phyloP scores from a whole-genome alignment of 2,888 invertebrate species.

The Dolichomitus sp. region DNA sequence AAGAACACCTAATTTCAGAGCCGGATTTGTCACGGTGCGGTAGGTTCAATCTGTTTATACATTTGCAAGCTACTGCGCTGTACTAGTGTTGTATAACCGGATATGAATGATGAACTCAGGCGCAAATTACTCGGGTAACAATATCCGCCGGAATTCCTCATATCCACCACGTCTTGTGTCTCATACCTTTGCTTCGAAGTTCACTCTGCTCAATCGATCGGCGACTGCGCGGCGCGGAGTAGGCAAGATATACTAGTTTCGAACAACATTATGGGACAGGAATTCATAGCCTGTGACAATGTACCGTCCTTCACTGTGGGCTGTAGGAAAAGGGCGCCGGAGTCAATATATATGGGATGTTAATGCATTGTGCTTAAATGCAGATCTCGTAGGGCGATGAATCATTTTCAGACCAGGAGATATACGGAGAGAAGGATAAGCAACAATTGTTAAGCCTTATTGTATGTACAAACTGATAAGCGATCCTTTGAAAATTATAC shows the following conservation, averaged over 20 bases:
- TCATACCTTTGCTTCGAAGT: slow-evolving; percentile 8
- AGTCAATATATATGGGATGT: background rate
- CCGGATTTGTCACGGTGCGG: background rate
- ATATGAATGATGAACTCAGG: slow-evolving; percentile 58
- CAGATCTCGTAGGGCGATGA: background rate
- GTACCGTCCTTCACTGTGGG: background rate
- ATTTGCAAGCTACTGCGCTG: background rate
- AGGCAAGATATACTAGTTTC: slow-evolving; percentile 2
- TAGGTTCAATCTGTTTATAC: too few relatives aligned
- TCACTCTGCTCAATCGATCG: slow-evolving; percentile 39
- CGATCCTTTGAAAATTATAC: too few relatives aligned
- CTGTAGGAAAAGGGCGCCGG: background rate
- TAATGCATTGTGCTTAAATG: background rate
- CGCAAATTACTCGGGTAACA: slow-evolving; percentile 61
- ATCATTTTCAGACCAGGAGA: background rate
- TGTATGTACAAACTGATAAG: too few relatives aligned
- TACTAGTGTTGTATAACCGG: slow-evolving; percentile 15
- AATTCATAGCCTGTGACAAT: background rate
- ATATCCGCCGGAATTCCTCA: slow-evolving; percentile 59
- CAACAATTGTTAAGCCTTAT: too few relatives aligned
- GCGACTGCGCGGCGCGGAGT: slow-evolving; percentile 20
- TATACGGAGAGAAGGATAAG: background rate
- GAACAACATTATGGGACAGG: slow-evolving; percentile 1
- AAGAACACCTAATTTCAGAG: background rate
- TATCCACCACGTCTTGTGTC: slow-evolving; percentile 22